These are phyloP conservation scores for Channa argus DNA, from an alignment of 2,113 vertebrate genomes.

Conservation along the genomic window DNA sequence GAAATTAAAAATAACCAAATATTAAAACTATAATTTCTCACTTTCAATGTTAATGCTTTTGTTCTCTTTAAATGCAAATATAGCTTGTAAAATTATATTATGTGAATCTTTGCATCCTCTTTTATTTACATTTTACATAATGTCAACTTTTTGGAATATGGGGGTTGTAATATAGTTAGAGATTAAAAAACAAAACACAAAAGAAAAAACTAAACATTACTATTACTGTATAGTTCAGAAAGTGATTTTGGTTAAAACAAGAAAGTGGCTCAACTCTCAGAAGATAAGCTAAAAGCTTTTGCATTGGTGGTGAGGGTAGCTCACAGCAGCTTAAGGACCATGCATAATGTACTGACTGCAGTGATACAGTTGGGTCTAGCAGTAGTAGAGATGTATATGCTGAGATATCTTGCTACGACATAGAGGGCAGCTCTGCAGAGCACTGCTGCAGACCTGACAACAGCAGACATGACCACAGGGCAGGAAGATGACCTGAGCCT, in stretches of 20 bases:
- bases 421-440: slow-evolving; percentile 88
- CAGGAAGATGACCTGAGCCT: slow-evolving; percentile 93
- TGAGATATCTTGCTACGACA: slow-evolving; percentile 88
- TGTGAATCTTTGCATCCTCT: too few species aligned
- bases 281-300: slow-evolving; percentile 26
- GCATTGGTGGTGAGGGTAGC: background rate
- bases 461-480: slow-evolving; percentile 96
- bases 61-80: too few species aligned
- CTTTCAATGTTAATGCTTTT: too few species aligned
- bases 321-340: slow-evolving; percentile 38
- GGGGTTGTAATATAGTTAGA: too few species aligned
- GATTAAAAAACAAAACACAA: background rate
- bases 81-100: too few species aligned
- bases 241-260: slow-evolving; percentile 23
- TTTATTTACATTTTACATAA: too few species aligned
- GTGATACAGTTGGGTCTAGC: slow-evolving; percentile 42
- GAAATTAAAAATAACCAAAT: too few species aligned
- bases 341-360: slow-evolving; percentile 42
- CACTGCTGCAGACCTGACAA: slow-evolving; percentile 88
- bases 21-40: too few species aligned
- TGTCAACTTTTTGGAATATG: too few species aligned
- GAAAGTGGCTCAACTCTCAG: slow-evolving; percentile 40
- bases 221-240: background rate
- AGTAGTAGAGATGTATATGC: slow-evolving; percentile 88
- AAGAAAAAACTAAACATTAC: slow-evolving; percentile 9